Conservation (phyloP, 2,113 vertebrate species). For the Toxotes jaculatrix region DNA sequence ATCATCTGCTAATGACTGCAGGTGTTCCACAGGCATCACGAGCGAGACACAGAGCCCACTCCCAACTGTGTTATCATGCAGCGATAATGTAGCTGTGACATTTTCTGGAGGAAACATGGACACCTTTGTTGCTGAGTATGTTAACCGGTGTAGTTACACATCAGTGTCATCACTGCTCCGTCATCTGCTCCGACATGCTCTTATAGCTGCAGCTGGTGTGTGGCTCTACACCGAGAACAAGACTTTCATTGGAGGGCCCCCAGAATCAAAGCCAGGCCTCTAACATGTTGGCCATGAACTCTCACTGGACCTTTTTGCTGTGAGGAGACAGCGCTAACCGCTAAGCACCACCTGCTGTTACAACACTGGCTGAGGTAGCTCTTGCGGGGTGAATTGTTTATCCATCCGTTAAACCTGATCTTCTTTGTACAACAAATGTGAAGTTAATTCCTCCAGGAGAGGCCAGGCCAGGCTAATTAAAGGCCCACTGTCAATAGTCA, state of each 20-base stretch:
- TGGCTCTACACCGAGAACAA: background rate
- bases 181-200: too few relatives aligned
- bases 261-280: background rate
- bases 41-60: background rate
- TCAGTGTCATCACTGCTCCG: too few relatives aligned
- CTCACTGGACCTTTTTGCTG: background rate
- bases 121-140: background rate
- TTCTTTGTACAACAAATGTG: conserved; percentile 15
- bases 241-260: background rate
- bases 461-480: conserved; percentile 41
- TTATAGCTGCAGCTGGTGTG: too few relatives aligned
- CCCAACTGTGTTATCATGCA: background rate
- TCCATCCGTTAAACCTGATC: background rate
- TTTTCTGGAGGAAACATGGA: background rate
- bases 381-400: conserved; percentile 12
- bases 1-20: conserved; percentile 8
- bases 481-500: conserved; percentile 28
- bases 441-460: conserved; percentile 43
- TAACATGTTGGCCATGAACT: background rate
- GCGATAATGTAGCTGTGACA: background rate
- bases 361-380: background rate
- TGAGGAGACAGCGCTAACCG: background rate
- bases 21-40: background rate
- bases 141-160: background rate
- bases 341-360: background rate